These are phyloP conservation scores for Basileuterus tristriatus DNA, from an alignment of 2,797 vertebrate genomes.

Conservation along the genomic window DNA sequence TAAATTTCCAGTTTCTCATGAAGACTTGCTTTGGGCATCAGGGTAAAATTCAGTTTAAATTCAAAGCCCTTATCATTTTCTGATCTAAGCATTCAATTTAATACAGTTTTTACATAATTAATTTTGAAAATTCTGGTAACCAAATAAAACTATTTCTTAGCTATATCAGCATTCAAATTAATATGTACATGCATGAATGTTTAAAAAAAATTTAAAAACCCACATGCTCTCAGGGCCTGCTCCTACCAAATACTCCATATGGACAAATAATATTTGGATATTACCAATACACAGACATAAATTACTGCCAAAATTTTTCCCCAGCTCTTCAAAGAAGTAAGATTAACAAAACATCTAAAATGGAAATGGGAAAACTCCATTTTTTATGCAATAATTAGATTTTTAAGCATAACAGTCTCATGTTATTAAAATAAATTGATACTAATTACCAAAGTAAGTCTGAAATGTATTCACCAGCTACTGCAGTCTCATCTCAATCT, in stretches of 20 bases:
- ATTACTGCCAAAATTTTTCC: neutral
- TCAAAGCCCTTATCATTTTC: neutral
- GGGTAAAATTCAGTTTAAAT: neutral
- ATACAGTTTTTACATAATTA: neutral
- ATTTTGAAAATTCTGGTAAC: neutral
- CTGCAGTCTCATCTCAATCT: neutral
- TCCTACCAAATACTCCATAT: neutral
- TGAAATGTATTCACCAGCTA: neutral
- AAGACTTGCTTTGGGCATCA: neutral
- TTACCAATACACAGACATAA: neutral
- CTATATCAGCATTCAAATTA: neutral
- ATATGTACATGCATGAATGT: neutral
- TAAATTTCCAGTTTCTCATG: neutral
- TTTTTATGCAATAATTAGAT: neutral
- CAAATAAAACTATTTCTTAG: neutral
- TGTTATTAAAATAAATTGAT: neutral
- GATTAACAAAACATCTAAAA: neutral
- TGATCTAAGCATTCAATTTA: neutral
- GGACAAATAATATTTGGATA: neutral
- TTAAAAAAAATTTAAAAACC: neutral
- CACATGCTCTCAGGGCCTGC: neutral
- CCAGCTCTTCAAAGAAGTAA: neutral
- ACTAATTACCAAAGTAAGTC: neutral
- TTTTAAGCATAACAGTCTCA: neutral
- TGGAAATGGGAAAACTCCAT: neutral